phyloP scores from a whole-genome alignment of 2,888 invertebrate genomes.

The Phengaris arion region DNA sequence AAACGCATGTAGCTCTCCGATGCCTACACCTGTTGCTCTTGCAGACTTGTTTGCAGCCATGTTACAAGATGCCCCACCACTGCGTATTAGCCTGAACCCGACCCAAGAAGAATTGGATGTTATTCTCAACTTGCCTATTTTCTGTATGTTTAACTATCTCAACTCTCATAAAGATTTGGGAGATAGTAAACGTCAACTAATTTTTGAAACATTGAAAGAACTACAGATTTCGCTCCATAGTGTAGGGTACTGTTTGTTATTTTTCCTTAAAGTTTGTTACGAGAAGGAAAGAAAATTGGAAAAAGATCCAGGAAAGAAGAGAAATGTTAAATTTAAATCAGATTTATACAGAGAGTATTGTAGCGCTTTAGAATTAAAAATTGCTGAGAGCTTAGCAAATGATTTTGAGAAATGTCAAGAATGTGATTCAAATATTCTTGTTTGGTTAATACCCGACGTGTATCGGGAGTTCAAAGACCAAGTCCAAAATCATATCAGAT shows the following conservation, averaged over 20 bases:
- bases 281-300: conserved; percentile 76
- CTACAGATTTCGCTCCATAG: conserved; percentile 84
- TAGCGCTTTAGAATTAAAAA: conserved; percentile 86
- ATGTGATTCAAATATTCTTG: conserved; percentile 91
- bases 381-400: conserved; percentile 85
- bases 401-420: conserved; percentile 94
- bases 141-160: conserved; percentile 91
- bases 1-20: conserved; percentile 60
- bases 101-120: conserved; percentile 80
- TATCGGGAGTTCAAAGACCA: conserved; percentile 94
- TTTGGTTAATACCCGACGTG: conserved; percentile 95
- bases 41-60: conserved; percentile 71
- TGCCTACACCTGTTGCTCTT: conserved; percentile 65
- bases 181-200: conserved; percentile 88
- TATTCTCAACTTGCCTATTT: conserved; percentile 88
- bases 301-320: conserved; percentile 74
- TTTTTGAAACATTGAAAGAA: conserved; percentile 89
- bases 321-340: conserved; percentile 86
- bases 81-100: conserved; percentile 72
- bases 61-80: conserved; percentile 72
- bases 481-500: conserved; percentile 91
- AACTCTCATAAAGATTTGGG: conserved; percentile 81
- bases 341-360: conserved; percentile 94
- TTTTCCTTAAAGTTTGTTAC: conserved; percentile 89
- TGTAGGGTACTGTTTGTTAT: conserved; percentile 92